Percentiles rank a stretch among this genome's conserved stretches.
Evolutionary conservation across 2,888 invertebrate species (phyloP).

Genomic region (Agrotis ipsilon): DNA sequence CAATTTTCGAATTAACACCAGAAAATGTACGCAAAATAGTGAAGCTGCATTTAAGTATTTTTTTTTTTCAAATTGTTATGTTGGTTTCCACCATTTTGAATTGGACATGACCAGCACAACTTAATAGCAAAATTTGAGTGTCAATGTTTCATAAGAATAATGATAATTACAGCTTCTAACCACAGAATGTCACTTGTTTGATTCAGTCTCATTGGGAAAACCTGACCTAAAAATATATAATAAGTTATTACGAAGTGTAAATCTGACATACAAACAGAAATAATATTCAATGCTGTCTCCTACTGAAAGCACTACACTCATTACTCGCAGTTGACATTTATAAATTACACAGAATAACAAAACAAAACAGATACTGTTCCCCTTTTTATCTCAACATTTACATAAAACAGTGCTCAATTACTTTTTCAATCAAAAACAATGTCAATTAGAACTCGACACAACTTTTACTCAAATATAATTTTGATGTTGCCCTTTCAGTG

Average conservation of each 20-base stretch:
- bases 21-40: too few species aligned
- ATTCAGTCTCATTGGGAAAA: too few species aligned
- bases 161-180: too few species aligned
- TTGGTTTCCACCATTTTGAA: too few species aligned
- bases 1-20: neutral
- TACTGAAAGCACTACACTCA: conserved; percentile 17
- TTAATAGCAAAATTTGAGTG: too few species aligned
- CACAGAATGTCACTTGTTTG: too few species aligned
- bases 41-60: too few species aligned
- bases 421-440: conserved; percentile 39
- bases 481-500: conserved; percentile 43
- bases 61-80: too few species aligned
- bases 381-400: conserved; percentile 34
- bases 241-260: too few species aligned
- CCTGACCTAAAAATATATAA: too few species aligned
- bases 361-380: conserved; percentile 36
- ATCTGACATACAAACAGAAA: neutral
- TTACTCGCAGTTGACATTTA: conserved; percentile 35
- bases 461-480: conserved; percentile 53
- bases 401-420: conserved; percentile 48
- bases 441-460: conserved; percentile 50
- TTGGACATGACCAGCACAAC: too few species aligned
- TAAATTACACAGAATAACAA: conserved; percentile 42
- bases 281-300: conserved; percentile 1
- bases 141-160: too few species aligned